Conservation (phyloP, 1,140 invertebrate genomes). For the Mamestra configurata region DNA sequence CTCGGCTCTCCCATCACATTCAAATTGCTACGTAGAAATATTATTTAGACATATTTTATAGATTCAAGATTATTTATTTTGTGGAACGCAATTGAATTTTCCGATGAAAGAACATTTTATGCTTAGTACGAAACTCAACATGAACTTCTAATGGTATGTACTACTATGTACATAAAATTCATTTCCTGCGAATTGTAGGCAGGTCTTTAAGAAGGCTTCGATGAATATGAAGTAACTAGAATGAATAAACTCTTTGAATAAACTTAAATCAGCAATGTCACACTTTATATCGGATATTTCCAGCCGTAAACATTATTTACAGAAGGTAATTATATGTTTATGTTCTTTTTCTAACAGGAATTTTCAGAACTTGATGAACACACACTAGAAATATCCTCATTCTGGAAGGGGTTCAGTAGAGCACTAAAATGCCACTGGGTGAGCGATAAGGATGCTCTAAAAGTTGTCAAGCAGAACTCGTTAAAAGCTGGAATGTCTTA, state of each 20-base stretch:
- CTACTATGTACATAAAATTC: neutral
- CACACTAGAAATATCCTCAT: neutral
- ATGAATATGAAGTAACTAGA: no score
- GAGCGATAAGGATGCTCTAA: slow-evolving; percentile 9
- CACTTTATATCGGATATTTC: no score
- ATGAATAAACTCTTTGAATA: no score
- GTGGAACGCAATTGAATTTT: neutral
- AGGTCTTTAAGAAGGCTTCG: no score
- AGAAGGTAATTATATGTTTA: no score
- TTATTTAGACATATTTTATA: slow-evolving; percentile 49
- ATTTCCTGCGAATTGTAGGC: no score
- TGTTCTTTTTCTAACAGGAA: neutral
- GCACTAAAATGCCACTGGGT: slow-evolving; percentile 2
- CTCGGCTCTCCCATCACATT: slow-evolving; percentile 49
- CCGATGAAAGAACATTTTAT: neutral
- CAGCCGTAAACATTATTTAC: no score
- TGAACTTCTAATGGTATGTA: no score
- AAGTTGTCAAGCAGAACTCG: neutral
- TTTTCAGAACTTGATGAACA: neutral
- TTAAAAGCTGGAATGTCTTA: slow-evolving; percentile 15
- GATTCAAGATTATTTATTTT: slow-evolving; percentile 12
- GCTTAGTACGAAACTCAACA: neutral
- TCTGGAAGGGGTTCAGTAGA: neutral
- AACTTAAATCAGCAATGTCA: no score
- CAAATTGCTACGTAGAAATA: slow-evolving; percentile 47